Conservation (phyloP, 2,797 vertebrate genomes). For the Hydrocynus forskahlii region DNA sequence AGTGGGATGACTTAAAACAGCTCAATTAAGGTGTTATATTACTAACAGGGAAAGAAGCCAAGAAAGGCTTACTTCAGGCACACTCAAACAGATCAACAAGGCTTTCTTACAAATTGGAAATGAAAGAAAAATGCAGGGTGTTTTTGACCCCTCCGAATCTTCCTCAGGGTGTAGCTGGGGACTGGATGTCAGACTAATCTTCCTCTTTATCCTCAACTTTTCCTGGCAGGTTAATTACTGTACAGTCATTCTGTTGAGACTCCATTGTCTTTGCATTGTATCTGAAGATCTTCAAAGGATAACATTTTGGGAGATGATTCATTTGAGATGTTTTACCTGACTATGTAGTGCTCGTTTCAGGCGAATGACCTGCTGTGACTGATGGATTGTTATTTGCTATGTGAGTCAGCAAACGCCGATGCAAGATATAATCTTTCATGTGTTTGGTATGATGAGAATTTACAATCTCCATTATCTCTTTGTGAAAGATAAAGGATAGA, state of each 20-base stretch:
- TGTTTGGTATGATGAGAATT: constrained; percentile 9
- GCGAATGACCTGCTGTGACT: constrained; percentile 8
- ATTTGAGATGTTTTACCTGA: constrained; percentile 18
- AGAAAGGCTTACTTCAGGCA: not conserved
- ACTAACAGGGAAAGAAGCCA: not conserved
- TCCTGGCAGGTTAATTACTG: not conserved
- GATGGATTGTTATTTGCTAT: constrained; percentile 19
- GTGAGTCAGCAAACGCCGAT: constrained; percentile 35
- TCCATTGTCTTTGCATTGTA: constrained; percentile 49
- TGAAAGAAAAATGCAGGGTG: not conserved
- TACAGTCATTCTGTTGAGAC: not conserved
- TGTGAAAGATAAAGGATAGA: not conserved
- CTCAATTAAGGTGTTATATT: constrained; percentile 15
- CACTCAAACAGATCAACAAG: not conserved
- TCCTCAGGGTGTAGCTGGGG: not conserved
- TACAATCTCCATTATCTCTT: constrained; percentile 21
- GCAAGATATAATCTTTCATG: constrained; percentile 37
- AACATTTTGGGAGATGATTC: constrained; percentile 38
- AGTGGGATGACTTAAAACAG: constrained; percentile 35
- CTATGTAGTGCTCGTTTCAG: constrained; percentile 22
- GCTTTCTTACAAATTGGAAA: not conserved
- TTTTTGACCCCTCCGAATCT: not conserved
- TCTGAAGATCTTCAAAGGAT: constrained; percentile 57
- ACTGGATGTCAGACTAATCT: not conserved
- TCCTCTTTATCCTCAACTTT: not conserved